Conservation (phyloP, 2,113 vertebrate species). For the Spea multiplicata region DNA sequence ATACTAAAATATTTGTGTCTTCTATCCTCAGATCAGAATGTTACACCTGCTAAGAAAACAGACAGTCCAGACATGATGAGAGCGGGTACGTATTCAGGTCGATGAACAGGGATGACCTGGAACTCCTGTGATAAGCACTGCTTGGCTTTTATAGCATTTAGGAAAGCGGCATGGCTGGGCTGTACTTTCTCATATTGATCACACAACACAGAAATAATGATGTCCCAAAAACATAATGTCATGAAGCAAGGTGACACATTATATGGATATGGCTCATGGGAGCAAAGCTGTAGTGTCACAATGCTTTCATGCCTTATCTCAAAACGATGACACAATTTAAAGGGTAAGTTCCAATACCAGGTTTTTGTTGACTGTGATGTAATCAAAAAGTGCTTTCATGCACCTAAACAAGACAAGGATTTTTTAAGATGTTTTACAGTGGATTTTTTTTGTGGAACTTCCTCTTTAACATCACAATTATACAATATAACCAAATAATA, state of each 20-base stretch:
- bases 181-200: background rate
- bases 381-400: too few relatives aligned
- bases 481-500: background rate
- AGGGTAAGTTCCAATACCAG: too few relatives aligned
- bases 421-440: too few relatives aligned
- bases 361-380: too few relatives aligned
- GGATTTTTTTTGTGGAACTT: too few relatives aligned
- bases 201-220: background rate
- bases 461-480: background rate
- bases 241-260: too few relatives aligned
- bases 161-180: conserved; percentile 27
- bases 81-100: conserved; percentile 65
- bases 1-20: background rate
- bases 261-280: too few relatives aligned
- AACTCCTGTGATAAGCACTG: conserved; percentile 12
- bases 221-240: background rate
- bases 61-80: conserved; percentile 78
- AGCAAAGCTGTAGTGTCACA: too few relatives aligned
- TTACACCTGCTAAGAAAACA: conserved; percentile 14
- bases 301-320: too few relatives aligned
- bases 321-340: background rate
- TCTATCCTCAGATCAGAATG: conserved; percentile 16
- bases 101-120: background rate
- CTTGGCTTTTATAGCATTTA: conserved; percentile 29
- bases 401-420: too few relatives aligned